phyloP scores from a whole-genome alignment of 2,888 invertebrate species.

The Lamellibrachia columna region DNA sequence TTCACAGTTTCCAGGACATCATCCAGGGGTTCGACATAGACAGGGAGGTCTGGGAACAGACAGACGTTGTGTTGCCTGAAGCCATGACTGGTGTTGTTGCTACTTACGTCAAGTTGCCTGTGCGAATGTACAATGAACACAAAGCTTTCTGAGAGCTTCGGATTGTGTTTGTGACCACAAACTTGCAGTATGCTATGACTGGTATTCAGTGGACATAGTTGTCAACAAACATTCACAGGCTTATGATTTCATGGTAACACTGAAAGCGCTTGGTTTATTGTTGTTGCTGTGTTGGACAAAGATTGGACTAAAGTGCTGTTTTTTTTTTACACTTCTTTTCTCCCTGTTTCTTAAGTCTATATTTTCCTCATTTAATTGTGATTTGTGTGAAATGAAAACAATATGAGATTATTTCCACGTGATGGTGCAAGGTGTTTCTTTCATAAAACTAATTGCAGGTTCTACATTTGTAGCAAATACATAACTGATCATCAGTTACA shows the following conservation, averaged over 20 bases:
- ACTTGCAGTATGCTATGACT: too few relatives aligned
- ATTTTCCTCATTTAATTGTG: background rate
- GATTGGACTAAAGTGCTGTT: background rate
- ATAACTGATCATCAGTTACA: background rate
- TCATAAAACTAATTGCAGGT: background rate
- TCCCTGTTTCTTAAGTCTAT: background rate
- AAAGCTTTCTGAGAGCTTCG: background rate
- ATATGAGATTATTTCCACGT: too few relatives aligned
- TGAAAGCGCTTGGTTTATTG: background rate
- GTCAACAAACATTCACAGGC: background rate
- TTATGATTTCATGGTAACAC: background rate
- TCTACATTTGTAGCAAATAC: background rate
- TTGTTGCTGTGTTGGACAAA: background rate
- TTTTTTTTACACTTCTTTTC: background rate
- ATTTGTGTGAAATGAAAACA: background rate
- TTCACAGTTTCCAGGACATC: conserved; percentile 44
- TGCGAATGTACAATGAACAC: conserved; percentile 18
- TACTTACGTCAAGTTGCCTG: conserved; percentile 39
- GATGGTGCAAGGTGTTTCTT: too few relatives aligned
- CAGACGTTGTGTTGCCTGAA: conserved; percentile 37
- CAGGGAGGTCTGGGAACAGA: conserved; percentile 40
- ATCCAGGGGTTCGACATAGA: conserved; percentile 43
- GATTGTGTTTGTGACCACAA: background rate
- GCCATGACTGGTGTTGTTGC: conserved; percentile 38
- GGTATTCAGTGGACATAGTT: background rate